These are phyloP conservation scores for Coracopsis vasa DNA, from an alignment of 2,113 vertebrate species.

Conservation along the genomic window DNA sequence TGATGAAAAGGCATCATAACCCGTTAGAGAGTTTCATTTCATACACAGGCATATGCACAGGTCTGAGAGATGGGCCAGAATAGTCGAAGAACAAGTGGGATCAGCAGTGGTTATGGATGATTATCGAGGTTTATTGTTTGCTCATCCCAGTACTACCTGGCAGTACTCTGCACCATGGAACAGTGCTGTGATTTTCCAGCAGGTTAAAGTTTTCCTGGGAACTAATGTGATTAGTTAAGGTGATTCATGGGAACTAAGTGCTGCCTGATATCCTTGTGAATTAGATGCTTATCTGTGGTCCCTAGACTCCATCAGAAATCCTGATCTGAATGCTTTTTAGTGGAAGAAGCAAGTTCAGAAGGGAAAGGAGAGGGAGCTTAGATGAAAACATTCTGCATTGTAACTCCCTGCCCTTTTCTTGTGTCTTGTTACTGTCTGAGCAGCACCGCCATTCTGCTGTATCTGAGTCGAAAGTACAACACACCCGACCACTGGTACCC, in stretches of 20 bases:
- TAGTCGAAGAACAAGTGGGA: neutral
- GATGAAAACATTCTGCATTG: neutral
- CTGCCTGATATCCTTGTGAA: neutral
- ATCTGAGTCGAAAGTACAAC: slow-evolving; percentile 77
- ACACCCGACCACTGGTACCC: slow-evolving; percentile 86
- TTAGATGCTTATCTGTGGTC: neutral
- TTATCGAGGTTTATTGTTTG: neutral
- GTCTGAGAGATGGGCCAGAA: neutral
- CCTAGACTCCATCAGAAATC: neutral
- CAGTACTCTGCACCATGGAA: neutral
- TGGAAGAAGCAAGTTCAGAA: neutral
- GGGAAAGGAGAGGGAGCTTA: neutral
- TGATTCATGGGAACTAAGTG: neutral
- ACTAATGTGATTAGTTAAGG: neutral
- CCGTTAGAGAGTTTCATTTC: neutral
- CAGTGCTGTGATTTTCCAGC: neutral
- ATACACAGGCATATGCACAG: fast-evolving
- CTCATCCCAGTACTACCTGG: neutral
- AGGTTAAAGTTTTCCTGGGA: neutral
- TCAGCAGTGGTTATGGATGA: neutral
- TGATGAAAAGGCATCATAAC: neutral
- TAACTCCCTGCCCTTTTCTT: neutral
- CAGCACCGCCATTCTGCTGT: slow-evolving; percentile 80
- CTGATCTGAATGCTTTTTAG: neutral
- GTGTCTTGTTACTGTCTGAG: neutral